Evolutionary conservation across 2,113 vertebrate species (phyloP).

Genomic region (Smithornis capensis): DNA sequence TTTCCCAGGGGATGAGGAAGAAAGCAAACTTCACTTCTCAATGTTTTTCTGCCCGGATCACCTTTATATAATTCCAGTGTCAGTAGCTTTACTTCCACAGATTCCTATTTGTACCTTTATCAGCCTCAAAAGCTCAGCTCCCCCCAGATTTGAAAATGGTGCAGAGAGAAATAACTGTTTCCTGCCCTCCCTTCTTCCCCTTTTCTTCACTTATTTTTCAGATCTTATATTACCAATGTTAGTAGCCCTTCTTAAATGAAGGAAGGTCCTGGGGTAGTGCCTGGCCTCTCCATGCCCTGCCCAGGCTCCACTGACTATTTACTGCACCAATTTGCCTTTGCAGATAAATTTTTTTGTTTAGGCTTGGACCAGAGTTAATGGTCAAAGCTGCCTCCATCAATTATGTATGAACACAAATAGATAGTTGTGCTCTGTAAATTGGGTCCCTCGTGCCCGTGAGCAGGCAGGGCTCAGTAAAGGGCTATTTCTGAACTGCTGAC

Average conservation of each 20-base stretch:
- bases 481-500: conserved; percentile 26
- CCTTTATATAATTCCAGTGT: fast-evolving
- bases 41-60: neutral
- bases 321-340: neutral
- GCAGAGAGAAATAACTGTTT: neutral
- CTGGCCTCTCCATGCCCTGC: neutral
- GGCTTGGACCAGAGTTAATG: neutral
- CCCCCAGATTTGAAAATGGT: neutral
- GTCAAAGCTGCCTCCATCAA: conserved; percentile 12
- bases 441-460: neutral
- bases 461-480: neutral
- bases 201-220: neutral
- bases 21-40: neutral
- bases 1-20: neutral
- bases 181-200: neutral
- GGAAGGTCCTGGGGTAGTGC: neutral
- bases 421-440: neutral
- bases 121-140: neutral
- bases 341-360: neutral
- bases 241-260: neutral
- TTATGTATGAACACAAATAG: conserved; percentile 26
- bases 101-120: neutral
- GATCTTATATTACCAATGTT: neutral
- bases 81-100: neutral
- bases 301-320: neutral